phyloP scores from a whole-genome alignment of 2,888 invertebrate genomes.

The Mythimna pallens region DNA sequence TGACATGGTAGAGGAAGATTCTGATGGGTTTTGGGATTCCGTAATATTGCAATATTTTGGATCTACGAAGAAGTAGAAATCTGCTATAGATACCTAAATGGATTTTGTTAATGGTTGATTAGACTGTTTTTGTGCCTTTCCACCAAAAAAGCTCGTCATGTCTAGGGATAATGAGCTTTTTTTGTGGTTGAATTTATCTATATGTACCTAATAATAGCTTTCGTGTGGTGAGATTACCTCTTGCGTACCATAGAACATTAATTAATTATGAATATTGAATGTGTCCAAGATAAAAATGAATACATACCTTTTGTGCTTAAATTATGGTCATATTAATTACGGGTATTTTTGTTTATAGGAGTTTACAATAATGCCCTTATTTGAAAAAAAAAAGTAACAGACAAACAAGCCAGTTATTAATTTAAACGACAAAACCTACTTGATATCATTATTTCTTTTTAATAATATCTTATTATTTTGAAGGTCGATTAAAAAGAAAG shows the following conservation, averaged over 20 bases:
- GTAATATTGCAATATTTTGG: neutral
- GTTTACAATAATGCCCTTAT: neutral
- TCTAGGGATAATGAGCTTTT: too few species aligned
- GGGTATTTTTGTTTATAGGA: neutral
- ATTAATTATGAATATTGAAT: too few species aligned
- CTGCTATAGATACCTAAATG: neutral
- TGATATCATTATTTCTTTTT: slow-evolving; percentile 6
- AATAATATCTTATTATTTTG: slow-evolving; percentile 10
- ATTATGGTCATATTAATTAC: too few species aligned
- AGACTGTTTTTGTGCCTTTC: too few species aligned
- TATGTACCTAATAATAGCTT: too few species aligned
- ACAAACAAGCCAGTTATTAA: neutral
- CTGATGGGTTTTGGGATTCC: neutral
- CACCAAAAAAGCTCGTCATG: too few species aligned
- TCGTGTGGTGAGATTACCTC: too few species aligned
- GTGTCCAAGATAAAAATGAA: too few species aligned
- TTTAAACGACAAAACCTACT: neutral
- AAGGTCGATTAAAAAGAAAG: slow-evolving; percentile 18
- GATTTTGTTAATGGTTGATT: neutral
- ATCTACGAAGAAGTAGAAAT: neutral
- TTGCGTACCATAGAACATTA: too few species aligned
- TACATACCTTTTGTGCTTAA: too few species aligned
- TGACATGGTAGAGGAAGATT: slow-evolving; percentile 5
- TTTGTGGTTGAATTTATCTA: too few species aligned
- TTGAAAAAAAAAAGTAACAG: neutral